A percentile compares a stretch with the other conserved stretches of the same genome.
Evolutionary conservation across 2,797 vertebrate genomes (phyloP).

Genomic region (Amniataba percoides): DNA sequence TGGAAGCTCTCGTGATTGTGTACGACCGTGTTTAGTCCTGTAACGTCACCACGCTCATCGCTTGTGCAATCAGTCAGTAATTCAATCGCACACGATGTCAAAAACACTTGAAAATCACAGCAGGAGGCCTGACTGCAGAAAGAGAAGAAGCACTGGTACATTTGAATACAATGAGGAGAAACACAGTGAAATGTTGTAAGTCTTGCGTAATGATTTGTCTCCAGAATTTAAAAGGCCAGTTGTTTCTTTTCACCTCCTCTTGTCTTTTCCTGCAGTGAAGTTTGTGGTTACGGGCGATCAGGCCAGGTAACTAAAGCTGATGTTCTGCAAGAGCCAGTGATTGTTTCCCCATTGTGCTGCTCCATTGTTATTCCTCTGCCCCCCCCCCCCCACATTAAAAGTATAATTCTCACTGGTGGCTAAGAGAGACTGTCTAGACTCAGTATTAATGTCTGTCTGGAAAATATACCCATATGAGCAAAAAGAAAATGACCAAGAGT

Average conservation of each 20-base stretch:
- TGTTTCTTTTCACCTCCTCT: slow-evolving; percentile 28
- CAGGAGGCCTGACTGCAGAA: background rate
- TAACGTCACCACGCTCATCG: slow-evolving; percentile 1
- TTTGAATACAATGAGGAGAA: slow-evolving; percentile 10
- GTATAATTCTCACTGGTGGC: slow-evolving; percentile 21
- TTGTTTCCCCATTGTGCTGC: slow-evolving; percentile 42
- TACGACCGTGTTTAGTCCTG: background rate
- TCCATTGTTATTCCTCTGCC: slow-evolving; percentile 47
- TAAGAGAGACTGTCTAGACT: slow-evolving; percentile 43
- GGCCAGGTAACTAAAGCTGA: slow-evolving; percentile 43
- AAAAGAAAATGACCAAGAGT: slow-evolving; percentile 12
- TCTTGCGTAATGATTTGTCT: slow-evolving; percentile 23
- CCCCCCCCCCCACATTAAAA: slow-evolving; percentile 27
- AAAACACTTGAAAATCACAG: slow-evolving; percentile 2
- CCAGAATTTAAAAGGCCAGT: slow-evolving; percentile 25
- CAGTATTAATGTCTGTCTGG: slow-evolving; percentile 44
- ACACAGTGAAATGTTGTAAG: slow-evolving; percentile 15
- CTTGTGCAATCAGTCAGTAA: slow-evolving; percentile 17
- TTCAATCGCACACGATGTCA: slow-evolving; percentile 2
- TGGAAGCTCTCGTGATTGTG: slow-evolving; percentile 50
- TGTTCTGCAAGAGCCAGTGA: slow-evolving; percentile 32
- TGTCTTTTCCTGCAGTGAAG: slow-evolving; percentile 13
- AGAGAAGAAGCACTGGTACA: background rate
- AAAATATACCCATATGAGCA: slow-evolving; percentile 41
- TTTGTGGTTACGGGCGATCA: slow-evolving; percentile 40